Conservation (phyloP, 2,113 vertebrate genomes). For the Myotis davidii region DNA sequence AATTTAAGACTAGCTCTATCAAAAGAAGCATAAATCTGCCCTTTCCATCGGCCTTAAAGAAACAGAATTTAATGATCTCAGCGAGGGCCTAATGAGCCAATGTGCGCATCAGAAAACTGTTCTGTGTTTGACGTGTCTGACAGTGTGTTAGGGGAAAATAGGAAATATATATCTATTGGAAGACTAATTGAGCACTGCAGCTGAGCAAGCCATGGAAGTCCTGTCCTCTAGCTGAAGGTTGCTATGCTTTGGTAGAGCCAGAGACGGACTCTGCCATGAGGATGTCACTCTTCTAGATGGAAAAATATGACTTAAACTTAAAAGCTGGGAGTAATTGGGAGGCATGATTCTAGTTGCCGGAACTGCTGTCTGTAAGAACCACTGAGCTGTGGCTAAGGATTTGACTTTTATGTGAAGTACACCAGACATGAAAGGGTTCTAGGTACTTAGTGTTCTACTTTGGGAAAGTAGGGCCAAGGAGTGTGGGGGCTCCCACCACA, state of each 20-base stretch:
- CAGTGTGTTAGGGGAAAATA: conserved; percentile 44
- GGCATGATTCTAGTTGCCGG: background rate
- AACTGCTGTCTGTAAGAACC: conserved; percentile 31
- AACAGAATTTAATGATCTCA: conserved; percentile 66
- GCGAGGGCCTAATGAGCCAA: conserved; percentile 64
- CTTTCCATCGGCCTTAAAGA: conserved; percentile 48
- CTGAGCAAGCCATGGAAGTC: conserved; percentile 42
- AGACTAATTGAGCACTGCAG: conserved; percentile 72
- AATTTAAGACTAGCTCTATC: conserved; percentile 56
- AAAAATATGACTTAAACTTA: background rate
- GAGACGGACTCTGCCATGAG: conserved; percentile 36
- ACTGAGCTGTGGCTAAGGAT: background rate
- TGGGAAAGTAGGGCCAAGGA: background rate
- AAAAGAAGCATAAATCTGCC: conserved; percentile 70
- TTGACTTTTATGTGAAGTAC: background rate
- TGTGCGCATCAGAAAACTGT: conserved; percentile 66
- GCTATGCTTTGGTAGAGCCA: conserved; percentile 49
- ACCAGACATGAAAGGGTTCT: background rate
- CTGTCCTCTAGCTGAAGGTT: conserved; percentile 62
- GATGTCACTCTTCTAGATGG: conserved; percentile 33
- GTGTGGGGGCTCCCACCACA: background rate
- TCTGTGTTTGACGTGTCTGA: conserved; percentile 73
- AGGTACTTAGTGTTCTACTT: background rate
- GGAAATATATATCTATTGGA: background rate
- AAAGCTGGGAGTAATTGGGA: background rate